phyloP scores from a whole-genome alignment of 2,113 vertebrate genomes.

The Scalopus aquaticus region DNA sequence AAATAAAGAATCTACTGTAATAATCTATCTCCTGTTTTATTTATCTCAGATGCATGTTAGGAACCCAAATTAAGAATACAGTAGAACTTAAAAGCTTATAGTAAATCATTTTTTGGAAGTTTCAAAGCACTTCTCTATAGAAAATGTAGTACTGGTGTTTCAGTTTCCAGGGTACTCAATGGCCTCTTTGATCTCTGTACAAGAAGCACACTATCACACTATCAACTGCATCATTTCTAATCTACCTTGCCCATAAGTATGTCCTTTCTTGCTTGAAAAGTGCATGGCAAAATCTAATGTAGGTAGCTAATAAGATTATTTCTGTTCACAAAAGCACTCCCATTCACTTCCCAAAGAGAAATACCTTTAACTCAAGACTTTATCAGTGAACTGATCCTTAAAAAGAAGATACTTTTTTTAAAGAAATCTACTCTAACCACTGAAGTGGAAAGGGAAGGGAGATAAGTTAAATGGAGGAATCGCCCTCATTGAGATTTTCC shows the following conservation, averaged over 20 bases:
- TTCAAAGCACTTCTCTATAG: neutral
- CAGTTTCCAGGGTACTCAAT: neutral
- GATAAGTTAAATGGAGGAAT: neutral
- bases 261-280: neutral
- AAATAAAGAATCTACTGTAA: neutral
- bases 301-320: neutral
- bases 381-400: neutral
- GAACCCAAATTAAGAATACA: neutral
- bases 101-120: neutral
- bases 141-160: neutral
- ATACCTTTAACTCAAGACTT: neutral
- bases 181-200: neutral
- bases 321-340: neutral
- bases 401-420: too few species aligned
- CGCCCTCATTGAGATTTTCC: neutral
- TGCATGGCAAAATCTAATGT: neutral
- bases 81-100: neutral
- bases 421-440: neutral
- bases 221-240: neutral
- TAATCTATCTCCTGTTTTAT: neutral
- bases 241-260: neutral
- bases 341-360: neutral
- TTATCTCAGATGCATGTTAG: conserved; percentile 1
- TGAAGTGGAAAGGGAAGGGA: neutral
- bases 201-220: neutral